These are phyloP conservation scores for Timema podura DNA, from an alignment of 2,888 invertebrate species.

Conservation along the genomic window DNA sequence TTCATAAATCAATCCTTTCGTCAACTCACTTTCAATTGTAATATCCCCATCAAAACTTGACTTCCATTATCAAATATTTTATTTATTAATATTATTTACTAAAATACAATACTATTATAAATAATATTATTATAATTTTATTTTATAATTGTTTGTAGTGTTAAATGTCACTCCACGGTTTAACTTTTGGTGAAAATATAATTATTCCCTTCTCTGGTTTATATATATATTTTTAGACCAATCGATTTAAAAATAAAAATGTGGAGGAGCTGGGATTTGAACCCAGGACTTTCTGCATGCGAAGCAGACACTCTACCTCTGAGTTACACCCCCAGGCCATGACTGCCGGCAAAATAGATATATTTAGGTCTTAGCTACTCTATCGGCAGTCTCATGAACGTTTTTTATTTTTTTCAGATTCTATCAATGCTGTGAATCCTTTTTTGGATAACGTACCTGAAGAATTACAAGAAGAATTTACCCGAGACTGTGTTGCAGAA, in stretches of 20 bases:
- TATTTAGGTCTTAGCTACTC: neutral
- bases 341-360: neutral
- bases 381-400: neutral
- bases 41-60: too few relatives aligned
- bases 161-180: too few relatives aligned
- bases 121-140: too few relatives aligned
- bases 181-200: too few relatives aligned
- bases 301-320: constrained; percentile 61
- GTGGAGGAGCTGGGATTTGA: constrained; percentile 62
- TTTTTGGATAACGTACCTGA: constrained; percentile 60
- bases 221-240: too few relatives aligned
- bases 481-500: constrained; percentile 57
- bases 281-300: constrained; percentile 65
- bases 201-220: too few relatives aligned
- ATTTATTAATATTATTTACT: too few relatives aligned
- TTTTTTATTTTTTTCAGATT: constrained; percentile 49
- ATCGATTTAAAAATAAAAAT: constrained; percentile 19
- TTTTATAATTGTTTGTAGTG: too few relatives aligned
- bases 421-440: constrained; percentile 65
- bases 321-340: constrained; percentile 47
- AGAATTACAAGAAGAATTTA: constrained; percentile 55
- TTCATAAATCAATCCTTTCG: too few relatives aligned
- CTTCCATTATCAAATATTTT: too few relatives aligned
- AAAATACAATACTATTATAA: too few relatives aligned
- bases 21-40: too few relatives aligned